A percentile compares a stretch with the other conserved stretches of the same genome.
Conservation (phyloP, 2,113 vertebrate genomes). For the Morphnarchus princeps region DNA sequence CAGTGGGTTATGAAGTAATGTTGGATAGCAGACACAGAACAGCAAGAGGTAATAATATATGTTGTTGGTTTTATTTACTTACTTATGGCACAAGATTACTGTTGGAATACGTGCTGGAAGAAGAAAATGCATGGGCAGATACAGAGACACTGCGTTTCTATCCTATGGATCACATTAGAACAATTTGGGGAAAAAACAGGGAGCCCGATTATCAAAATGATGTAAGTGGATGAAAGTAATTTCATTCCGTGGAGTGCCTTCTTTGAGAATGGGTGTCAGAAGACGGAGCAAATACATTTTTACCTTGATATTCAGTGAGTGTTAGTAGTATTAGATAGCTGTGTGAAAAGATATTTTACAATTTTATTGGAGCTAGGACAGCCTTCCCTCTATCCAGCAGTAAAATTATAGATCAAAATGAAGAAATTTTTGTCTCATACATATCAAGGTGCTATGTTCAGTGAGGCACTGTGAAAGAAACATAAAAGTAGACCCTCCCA, state of each 20-base stretch:
- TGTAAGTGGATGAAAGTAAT: background rate
- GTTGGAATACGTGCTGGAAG: background rate
- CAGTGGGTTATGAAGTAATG: conserved; percentile 1
- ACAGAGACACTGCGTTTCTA: background rate
- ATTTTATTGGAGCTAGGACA: background rate
- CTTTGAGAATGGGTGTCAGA: background rate
- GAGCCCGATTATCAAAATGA: background rate
- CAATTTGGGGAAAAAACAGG: background rate
- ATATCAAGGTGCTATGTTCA: background rate
- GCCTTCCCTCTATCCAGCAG: background rate
- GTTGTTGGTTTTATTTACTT: background rate
- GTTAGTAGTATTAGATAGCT: background rate
- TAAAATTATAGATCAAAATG: background rate
- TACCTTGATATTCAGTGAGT: background rate
- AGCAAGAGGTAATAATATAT: background rate
- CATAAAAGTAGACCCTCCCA: background rate
- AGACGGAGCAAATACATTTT: background rate
- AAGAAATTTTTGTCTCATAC: background rate
- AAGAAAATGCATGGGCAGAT: background rate
- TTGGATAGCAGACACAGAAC: background rate
- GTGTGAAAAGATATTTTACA: background rate
- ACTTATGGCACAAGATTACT: background rate
- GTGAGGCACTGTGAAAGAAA: background rate
- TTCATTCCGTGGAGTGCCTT: background rate
- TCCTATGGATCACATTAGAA: background rate